Conservation (phyloP, 2,113 vertebrate genomes). For the Indicator maculatus region DNA sequence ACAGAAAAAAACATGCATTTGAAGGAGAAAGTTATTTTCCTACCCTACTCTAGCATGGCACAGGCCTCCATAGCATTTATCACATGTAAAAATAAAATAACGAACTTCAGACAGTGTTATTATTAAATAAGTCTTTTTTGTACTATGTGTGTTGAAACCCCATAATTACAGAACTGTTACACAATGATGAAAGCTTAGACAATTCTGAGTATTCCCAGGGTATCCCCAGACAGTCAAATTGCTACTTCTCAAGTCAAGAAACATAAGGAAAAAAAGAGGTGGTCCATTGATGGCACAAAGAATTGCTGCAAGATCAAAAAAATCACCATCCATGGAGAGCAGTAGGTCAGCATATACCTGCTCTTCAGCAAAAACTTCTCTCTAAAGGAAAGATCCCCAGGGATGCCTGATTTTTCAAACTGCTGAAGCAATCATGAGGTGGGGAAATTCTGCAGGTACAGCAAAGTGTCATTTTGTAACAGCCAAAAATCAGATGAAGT, state of each 20-base stretch:
- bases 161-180: constrained; percentile 26
- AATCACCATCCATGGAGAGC: background rate
- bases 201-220: background rate
- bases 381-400: background rate
- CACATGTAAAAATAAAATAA: background rate
- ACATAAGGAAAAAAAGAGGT: background rate
- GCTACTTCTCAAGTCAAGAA: constrained; percentile 4
- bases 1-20: background rate
- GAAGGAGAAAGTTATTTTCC: background rate
- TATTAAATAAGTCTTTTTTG: background rate
- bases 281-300: background rate
- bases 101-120: background rate
- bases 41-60: background rate
- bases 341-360: background rate
- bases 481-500: background rate
- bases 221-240: background rate
- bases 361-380: background rate
- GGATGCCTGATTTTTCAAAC: background rate
- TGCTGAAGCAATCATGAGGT: background rate
- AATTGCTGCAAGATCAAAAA: constrained; percentile 32
- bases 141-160: background rate
- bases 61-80: background rate
- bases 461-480: background rate
- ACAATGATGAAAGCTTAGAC: constrained; percentile 19
- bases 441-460: background rate